Evolutionary conservation across 2,888 invertebrate species (phyloP).

Genomic region (Apantesis nais): DNA sequence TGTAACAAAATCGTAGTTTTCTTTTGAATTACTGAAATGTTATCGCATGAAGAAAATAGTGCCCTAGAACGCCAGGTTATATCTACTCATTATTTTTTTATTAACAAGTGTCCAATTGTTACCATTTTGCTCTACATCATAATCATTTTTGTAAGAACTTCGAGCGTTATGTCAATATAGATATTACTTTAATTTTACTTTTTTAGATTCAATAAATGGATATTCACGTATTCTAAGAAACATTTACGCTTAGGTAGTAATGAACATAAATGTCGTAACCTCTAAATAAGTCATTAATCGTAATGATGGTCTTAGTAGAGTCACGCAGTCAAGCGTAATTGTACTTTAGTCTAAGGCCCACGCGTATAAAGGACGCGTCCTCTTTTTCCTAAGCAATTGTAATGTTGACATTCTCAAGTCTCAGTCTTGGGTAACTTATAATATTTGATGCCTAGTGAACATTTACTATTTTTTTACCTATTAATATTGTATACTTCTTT

Average conservation of each 20-base stretch:
- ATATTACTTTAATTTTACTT: not conserved
- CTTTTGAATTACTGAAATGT: not conserved
- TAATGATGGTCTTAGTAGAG: slow-evolving; percentile 53
- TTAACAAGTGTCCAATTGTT: too few species aligned
- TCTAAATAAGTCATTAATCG: slow-evolving; percentile 64
- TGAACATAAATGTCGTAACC: slow-evolving; percentile 42
- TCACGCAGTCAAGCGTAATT: slow-evolving; percentile 50
- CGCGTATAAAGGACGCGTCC: slow-evolving; percentile 28
- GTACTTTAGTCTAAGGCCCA: slow-evolving; percentile 48
- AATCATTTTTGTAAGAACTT: not conserved
- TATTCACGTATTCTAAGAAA: slow-evolving; percentile 16
- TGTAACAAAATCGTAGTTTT: not conserved
- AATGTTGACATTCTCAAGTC: not conserved
- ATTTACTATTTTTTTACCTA: not conserved
- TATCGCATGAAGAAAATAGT: too few species aligned
- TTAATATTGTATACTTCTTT: too few species aligned
- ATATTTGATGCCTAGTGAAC: not conserved
- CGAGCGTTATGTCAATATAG: not conserved
- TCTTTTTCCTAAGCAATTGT: not conserved
- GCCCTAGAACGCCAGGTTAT: too few species aligned
- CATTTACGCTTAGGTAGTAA: slow-evolving; percentile 39
- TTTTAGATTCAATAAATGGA: not conserved
- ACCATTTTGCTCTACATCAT: too few species aligned
- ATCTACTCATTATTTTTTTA: too few species aligned
- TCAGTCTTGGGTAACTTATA: not conserved